Percentiles rank a stretch among this genome's conserved stretches.
These are phyloP conservation scores for Varanus salvator DNA, from an alignment of 2,113 vertebrate species.

Conservation along the genomic window DNA sequence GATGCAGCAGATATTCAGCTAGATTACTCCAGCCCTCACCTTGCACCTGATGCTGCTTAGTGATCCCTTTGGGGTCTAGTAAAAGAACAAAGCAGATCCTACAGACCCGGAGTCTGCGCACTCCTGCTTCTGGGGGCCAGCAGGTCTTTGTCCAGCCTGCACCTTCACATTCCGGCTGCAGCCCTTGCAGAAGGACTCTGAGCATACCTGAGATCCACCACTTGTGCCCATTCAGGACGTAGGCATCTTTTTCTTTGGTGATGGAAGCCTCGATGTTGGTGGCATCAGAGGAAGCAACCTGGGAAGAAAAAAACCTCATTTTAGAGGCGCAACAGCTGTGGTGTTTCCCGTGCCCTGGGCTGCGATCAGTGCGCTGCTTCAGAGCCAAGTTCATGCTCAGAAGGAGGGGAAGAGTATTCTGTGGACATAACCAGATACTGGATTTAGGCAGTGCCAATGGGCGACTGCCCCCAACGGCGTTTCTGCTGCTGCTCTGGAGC, in stretches of 20 bases:
- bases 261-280: conserved; percentile 77
- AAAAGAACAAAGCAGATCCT: too few species aligned
- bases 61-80: too few species aligned
- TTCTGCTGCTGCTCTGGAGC: not conserved
- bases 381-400: not conserved
- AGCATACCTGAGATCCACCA: conserved; percentile 78
- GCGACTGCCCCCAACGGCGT: not conserved
- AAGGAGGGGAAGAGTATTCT: too few species aligned
- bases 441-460: not conserved
- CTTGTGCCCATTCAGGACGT: conserved; percentile 73
- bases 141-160: not conserved
- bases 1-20: too few species aligned
- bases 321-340: not conserved
- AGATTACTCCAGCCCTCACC: too few species aligned
- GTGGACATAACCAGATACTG: too few species aligned
- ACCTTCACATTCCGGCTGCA: not conserved
- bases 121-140: too few species aligned
- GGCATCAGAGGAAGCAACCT: conserved; percentile 79
- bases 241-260: conserved; percentile 58
- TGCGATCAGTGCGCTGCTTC: too few species aligned
- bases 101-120: too few species aligned
- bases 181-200: not conserved
- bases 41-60: too few species aligned
- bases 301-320: not conserved
- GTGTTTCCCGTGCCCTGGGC: not conserved